These are phyloP conservation scores for Oreochromis aureus DNA, from an alignment of 2,113 vertebrate genomes.

Conservation along the genomic window DNA sequence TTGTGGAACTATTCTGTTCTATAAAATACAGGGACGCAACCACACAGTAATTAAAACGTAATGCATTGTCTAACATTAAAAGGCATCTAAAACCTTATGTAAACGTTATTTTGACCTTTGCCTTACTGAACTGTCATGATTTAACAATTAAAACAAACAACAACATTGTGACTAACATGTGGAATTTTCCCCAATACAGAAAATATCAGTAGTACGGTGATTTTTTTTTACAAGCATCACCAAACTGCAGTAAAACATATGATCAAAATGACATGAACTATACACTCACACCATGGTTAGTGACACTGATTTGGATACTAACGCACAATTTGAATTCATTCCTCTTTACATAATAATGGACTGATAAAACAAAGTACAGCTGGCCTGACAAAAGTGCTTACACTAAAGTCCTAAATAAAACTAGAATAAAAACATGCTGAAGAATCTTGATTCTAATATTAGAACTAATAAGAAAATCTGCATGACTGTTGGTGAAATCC, in stretches of 20 bases:
- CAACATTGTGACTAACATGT: neutral
- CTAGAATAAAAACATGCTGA: neutral
- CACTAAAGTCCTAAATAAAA: neutral
- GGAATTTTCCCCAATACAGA: neutral
- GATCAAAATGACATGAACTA: neutral
- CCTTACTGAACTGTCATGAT: neutral
- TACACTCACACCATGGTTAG: neutral
- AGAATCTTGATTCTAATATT: neutral
- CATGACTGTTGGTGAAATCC: neutral
- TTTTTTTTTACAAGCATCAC: neutral
- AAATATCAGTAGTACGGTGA: neutral
- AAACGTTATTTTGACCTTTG: neutral
- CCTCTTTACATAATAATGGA: rapidly evolving
- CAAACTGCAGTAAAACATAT: neutral
- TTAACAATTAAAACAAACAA: neutral
- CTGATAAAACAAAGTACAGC: neutral
- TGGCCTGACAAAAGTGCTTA: neutral
- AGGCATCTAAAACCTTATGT: neutral
- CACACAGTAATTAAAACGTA: neutral
- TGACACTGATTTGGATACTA: neutral
- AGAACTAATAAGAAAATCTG: neutral
- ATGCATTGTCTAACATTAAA: neutral
- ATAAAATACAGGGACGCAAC: neutral
- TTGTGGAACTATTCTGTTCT: neutral
- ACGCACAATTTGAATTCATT: neutral